A percentile compares a stretch with the other conserved stretches of the same genome.
These are phyloP conservation scores for Drosophila colorata DNA, from an alignment of 2,888 invertebrate genomes.

Conservation along the genomic window DNA sequence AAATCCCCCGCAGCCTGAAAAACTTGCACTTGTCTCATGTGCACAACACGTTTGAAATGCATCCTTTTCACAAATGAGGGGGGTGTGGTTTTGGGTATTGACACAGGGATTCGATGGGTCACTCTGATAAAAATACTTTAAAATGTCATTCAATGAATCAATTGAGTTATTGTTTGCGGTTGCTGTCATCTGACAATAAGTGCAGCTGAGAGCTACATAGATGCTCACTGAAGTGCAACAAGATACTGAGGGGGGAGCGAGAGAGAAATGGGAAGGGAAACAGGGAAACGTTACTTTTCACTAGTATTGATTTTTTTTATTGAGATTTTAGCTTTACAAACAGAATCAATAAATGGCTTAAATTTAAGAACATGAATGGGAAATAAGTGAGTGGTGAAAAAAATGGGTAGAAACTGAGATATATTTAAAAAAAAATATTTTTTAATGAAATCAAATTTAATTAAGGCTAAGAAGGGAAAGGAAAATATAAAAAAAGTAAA, in stretches of 20 bases:
- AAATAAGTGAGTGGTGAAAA: too few species aligned
- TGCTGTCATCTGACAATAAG: constrained; percentile 26
- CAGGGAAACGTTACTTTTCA: not conserved
- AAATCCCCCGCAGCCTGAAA: constrained; percentile 22
- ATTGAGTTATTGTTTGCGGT: constrained; percentile 53
- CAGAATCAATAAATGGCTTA: not conserved
- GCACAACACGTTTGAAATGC: constrained; percentile 33
- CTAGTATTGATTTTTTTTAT: not conserved
- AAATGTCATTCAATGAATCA: constrained; percentile 37
- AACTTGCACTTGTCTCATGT: constrained; percentile 40
- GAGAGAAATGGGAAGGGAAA: not conserved
- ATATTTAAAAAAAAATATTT: too few species aligned
- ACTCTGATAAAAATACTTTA: constrained; percentile 27
- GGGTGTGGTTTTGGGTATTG: not conserved
- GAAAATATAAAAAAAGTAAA: too few species aligned
- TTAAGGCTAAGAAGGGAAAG: too few species aligned
- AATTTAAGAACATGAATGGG: not conserved
- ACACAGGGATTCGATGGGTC: constrained; percentile 1
- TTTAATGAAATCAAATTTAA: too few species aligned
- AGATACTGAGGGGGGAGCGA: not conserved
- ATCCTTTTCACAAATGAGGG: not conserved
- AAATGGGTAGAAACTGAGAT: too few species aligned
- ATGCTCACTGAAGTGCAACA: not conserved
- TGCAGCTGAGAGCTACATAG: constrained; percentile 21
- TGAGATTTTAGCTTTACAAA: too few species aligned